A percentile compares a stretch with the other conserved stretches of the same genome.
phyloP scores from a whole-genome alignment of 92 coral and sea anemone species.

The Phenganax marumi region DNA sequence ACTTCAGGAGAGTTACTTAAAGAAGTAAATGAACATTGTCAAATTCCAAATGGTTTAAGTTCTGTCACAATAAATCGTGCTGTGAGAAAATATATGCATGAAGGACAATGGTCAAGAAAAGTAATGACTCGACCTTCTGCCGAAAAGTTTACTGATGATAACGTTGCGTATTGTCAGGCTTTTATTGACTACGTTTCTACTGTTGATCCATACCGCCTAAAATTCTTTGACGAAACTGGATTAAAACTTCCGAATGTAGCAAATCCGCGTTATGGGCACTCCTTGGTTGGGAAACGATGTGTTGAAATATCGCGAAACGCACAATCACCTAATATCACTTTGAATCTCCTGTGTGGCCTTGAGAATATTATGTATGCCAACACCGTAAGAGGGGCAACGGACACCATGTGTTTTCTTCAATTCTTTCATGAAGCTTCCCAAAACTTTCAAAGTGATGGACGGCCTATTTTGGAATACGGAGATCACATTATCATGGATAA shows the following conservation, averaged over 20 bases:
- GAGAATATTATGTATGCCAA: conserved; percentile 55
- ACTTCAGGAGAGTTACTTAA: conserved; percentile 36
- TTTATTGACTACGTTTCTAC: conserved; percentile 44
- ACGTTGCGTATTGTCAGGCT: conserved; percentile 54
- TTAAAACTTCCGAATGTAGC: conserved; percentile 39
- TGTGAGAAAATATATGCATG: conserved; percentile 45
- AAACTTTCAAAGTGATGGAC: conserved; percentile 33
- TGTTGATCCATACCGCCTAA: conserved; percentile 28
- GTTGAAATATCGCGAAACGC: conserved; percentile 45
- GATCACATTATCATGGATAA: conserved; percentile 52
- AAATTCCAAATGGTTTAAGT: too few relatives aligned
- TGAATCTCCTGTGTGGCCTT: conserved; percentile 50
- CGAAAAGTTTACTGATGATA: conserved; percentile 29
- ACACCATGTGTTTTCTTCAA: conserved; percentile 44
- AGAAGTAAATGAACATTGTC: conserved; percentile 43
- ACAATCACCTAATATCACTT: conserved; percentile 52
- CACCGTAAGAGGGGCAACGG: conserved; percentile 45
- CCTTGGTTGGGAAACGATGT: conserved; percentile 44
- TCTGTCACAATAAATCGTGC: background rate
- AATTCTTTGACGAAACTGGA: background rate
- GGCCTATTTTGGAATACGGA: conserved; percentile 42
- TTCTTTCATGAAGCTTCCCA: conserved; percentile 53
- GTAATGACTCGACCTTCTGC: conserved; percentile 39
- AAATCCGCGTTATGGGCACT: conserved; percentile 52
- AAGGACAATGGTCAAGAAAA: conserved; percentile 53